Conservation (phyloP, 1,140 invertebrate species). For the Armadillidium nasatum region DNA sequence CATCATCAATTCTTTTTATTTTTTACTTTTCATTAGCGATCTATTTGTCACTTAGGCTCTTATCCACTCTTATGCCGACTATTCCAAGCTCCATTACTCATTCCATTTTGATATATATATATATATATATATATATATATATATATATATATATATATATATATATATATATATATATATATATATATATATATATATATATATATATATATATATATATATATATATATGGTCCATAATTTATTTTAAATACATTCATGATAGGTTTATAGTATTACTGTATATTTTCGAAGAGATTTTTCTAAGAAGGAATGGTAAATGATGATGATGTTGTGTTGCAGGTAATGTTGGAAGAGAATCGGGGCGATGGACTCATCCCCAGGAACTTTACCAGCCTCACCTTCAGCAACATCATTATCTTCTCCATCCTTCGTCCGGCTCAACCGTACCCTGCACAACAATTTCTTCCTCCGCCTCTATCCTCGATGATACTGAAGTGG, state of each 20-base stretch:
- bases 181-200: background rate
- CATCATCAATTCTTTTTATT: too few species aligned
- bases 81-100: too few species aligned
- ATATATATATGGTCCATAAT: background rate
- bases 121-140: background rate
- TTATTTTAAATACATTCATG: background rate
- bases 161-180: constrained; percentile 5
- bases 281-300: too few species aligned
- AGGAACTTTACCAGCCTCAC: background rate
- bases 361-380: background rate
- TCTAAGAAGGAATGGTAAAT: background rate
- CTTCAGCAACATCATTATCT: background rate
- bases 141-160: constrained; percentile 24
- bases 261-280: too few species aligned
- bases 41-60: too few species aligned
- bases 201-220: background rate
- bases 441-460: background rate
- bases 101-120: constrained; percentile 15
- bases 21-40: too few species aligned
- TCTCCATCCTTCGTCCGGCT: background rate
- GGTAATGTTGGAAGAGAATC: background rate
- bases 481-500: background rate
- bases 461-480: too few species aligned
- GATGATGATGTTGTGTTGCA: background rate
- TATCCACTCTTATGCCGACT: too few species aligned